Percentiles rank a stretch among this genome's conserved stretches.
These are phyloP conservation scores for Drosophila teissieri DNA, from an alignment of 1,140 invertebrate genomes.

Conservation along the genomic window DNA sequence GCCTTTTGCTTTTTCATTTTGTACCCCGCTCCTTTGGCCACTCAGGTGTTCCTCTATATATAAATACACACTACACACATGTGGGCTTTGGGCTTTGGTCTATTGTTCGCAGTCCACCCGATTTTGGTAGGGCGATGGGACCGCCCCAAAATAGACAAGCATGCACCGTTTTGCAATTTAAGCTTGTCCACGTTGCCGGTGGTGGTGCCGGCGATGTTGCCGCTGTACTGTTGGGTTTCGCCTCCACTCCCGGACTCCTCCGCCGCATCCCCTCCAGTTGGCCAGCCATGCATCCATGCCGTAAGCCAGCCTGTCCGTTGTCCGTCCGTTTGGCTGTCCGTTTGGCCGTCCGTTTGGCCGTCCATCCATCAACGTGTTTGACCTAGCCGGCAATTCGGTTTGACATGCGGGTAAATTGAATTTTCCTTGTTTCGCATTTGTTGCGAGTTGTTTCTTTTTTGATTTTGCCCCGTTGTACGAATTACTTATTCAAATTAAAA, in stretches of 20 bases:
- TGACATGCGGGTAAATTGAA: constrained; percentile 84
- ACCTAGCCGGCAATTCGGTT: constrained; percentile 83
- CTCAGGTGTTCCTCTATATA: constrained; percentile 27
- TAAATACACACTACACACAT: background rate
- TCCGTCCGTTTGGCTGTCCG: too few species aligned
- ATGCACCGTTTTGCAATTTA: constrained; percentile 80
- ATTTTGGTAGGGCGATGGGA: constrained; percentile 47
- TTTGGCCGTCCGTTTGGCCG: constrained; percentile 2
- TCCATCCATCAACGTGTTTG: constrained; percentile 82
- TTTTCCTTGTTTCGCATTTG: constrained; percentile 82
- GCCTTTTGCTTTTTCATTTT: constrained; percentile 32
- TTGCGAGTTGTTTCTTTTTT: constrained; percentile 73
- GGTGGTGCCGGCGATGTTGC: constrained; percentile 29
- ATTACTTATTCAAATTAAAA: constrained; percentile 84
- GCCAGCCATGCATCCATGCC: constrained; percentile 31
- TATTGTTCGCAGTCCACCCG: constrained; percentile 52
- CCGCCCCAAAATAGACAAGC: constrained; percentile 68
- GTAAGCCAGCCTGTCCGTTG: background rate
- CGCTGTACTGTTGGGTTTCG: constrained; percentile 3
- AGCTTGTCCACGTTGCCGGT: constrained; percentile 59
- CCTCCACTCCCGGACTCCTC: constrained; percentile 2
- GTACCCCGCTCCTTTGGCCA: constrained; percentile 37
- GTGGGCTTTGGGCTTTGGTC: constrained; percentile 35
- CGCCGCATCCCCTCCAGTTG: constrained; percentile 37
- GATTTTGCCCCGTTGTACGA: constrained; percentile 73